phyloP scores from a whole-genome alignment of 2,113 vertebrate genomes.

The Protobothrops mucrosquamatus region DNA sequence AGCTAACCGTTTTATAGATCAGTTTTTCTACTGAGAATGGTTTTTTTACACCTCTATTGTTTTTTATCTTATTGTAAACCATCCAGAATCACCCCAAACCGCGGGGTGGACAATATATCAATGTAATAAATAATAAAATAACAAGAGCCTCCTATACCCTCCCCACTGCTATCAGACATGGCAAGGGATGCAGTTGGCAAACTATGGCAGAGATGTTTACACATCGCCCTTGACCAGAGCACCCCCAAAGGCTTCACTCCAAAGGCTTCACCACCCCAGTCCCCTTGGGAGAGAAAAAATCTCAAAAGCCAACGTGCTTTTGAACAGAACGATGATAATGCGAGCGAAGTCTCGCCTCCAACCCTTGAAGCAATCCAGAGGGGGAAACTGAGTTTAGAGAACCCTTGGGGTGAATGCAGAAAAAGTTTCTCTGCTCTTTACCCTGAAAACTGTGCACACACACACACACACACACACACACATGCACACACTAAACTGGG shows the following conservation, averaged over 20 bases:
- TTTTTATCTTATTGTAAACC: too few species aligned
- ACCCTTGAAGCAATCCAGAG: background rate
- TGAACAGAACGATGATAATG: background rate
- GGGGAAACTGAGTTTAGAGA: background rate
- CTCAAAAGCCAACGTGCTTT: background rate
- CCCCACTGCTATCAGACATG: background rate
- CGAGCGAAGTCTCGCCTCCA: background rate
- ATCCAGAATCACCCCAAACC: too few species aligned
- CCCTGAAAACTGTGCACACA: background rate
- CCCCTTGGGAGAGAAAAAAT: background rate
- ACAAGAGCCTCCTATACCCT: too few species aligned
- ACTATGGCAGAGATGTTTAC: background rate
- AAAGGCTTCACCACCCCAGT: background rate
- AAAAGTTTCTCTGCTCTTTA: background rate
- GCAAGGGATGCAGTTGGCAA: background rate
- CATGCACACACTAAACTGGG: rapidly evolving
- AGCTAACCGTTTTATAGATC: too few species aligned
- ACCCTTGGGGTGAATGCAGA: background rate
- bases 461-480: background rate
- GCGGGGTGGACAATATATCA: background rate
- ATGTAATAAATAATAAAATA: background rate
- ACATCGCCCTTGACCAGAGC: background rate
- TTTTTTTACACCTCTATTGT: too few species aligned
- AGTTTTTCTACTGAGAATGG: too few species aligned
- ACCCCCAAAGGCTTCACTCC: background rate